A percentile compares a stretch with the other conserved stretches of the same genome.
phyloP scores from a whole-genome alignment of 1,140 invertebrate genomes.

The Delia radicum region DNA sequence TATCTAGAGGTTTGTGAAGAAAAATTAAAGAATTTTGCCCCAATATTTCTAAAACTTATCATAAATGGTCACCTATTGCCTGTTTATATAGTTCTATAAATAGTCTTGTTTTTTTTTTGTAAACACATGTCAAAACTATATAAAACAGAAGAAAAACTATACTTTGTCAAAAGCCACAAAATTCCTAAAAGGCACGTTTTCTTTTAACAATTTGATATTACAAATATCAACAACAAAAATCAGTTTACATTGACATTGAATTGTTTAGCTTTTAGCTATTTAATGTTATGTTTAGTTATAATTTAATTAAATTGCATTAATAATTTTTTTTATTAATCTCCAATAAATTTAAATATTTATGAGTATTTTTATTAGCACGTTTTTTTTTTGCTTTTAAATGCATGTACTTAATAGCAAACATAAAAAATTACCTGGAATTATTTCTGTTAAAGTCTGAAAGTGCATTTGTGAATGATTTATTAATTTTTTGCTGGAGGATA shows the following conservation, averaged over 20 bases:
- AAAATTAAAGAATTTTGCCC: too few relatives aligned
- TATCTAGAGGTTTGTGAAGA: too few relatives aligned
- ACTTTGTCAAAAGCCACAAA: background rate
- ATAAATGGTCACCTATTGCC: background rate
- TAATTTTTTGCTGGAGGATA: constrained; percentile 24
- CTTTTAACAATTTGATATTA: constrained; percentile 48
- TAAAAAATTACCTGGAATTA: background rate
- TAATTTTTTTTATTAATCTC: too few relatives aligned
- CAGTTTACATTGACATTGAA: constrained; percentile 22
- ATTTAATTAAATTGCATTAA: background rate
- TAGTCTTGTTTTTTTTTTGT: background rate
- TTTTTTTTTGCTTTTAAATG: background rate
- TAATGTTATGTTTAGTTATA: constrained; percentile 6
- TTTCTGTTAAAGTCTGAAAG: constrained; percentile 20
- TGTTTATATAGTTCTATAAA: background rate
- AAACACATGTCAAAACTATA: background rate
- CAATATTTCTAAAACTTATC: too few relatives aligned
- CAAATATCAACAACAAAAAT: constrained; percentile 33
- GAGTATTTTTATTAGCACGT: background rate
- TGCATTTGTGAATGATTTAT: constrained; percentile 27
- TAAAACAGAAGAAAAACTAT: background rate
- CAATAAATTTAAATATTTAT: background rate
- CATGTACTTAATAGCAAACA: background rate
- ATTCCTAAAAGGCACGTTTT: background rate
- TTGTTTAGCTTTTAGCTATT: constrained; percentile 18